Evolutionary conservation across 2,888 invertebrate species (phyloP), one percentile per base, ranked within the genome.

Genomic region (Cephus nigrinus): DNA sequence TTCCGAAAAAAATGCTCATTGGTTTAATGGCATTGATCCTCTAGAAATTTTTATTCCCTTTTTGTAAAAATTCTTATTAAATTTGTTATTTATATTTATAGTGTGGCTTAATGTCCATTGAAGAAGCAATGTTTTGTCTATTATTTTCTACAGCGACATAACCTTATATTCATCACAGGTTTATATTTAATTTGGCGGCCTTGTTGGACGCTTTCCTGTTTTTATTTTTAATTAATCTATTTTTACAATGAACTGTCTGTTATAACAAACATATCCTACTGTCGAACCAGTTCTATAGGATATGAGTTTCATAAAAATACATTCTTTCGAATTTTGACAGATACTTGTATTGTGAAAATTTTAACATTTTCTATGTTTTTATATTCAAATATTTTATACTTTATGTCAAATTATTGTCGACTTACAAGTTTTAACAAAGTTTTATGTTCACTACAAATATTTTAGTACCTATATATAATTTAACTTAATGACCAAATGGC

Each of bases 1-100:
- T 79, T 69, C 33, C 33, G 32, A 71, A 31, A 32, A 15, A 33
- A 23, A 68, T 71, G 33, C 72, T 75, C n/a, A 31, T 80, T 40
- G 76, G 23, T 76, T 11, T 76, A 55, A 32, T 35, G 15, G 68
- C 34, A 69, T 68, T 72, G 23, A 55, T 55, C 15, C 55, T 23
- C 9, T 23, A 5, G 23, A 55, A 55, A 55, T 9, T 40, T 55
- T 55, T 9, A 55, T 9, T 55, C 23, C 1, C 15, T 55, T 55
- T 55, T 55, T 23, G 9, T 9, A 55, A 55, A 55, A 32, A 33
- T 71, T 71, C 1, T 71, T 71, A 33, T 71, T 69, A n/a, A 69
- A 1, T n/a, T n/a, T 5, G 1, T 71, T 71, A 11, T 71, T 71
- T 71, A 12, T 31, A 71, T 71, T 11, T 71, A 55, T 23, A 55